Percentiles rank a stretch among this genome's conserved stretches.
phyloP scores from a whole-genome alignment of 2,113 vertebrate species.

The Anoura caudifer region DNA sequence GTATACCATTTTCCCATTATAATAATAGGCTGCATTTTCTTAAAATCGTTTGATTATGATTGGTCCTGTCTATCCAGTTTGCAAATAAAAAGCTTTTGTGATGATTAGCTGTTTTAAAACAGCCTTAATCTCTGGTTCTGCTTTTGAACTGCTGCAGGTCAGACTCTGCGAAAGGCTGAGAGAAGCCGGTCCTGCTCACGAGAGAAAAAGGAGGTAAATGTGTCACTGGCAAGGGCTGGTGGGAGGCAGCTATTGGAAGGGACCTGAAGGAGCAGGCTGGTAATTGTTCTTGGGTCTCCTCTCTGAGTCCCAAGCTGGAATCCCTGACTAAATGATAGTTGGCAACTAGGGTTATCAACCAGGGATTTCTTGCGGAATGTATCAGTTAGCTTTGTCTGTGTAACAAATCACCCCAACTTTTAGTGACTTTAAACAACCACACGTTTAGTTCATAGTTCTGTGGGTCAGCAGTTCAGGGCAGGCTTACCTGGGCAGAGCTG shows the following conservation, averaged over 20 bases:
- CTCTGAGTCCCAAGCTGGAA: background rate
- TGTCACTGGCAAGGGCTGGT: no score
- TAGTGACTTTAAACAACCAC: background rate
- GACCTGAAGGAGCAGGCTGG: background rate
- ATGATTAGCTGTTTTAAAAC: background rate
- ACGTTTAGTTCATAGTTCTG: background rate
- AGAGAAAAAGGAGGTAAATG: slow-evolving; percentile 66
- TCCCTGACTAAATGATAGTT: background rate
- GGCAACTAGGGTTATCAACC: background rate
- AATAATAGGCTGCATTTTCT: slow-evolving; percentile 70
- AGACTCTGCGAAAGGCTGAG: slow-evolving; percentile 42
- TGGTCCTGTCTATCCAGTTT: slow-evolving; percentile 45
- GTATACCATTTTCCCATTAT: slow-evolving; percentile 58
- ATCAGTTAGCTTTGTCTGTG: background rate
- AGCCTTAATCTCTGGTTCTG: slow-evolving; percentile 63
- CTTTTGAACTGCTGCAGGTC: slow-evolving; percentile 53
- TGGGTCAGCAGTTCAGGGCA: background rate
- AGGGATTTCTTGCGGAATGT: background rate
- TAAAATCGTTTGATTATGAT: slow-evolving; percentile 70
- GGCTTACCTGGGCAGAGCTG: background rate
- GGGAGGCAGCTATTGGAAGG: background rate
- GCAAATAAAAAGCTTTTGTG: background rate
- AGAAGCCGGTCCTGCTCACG: slow-evolving; percentile 40
- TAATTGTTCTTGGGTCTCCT: background rate
- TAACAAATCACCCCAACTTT: background rate